phyloP scores from a whole-genome alignment of 2,113 vertebrate species.

The Helogale parvula region DNA sequence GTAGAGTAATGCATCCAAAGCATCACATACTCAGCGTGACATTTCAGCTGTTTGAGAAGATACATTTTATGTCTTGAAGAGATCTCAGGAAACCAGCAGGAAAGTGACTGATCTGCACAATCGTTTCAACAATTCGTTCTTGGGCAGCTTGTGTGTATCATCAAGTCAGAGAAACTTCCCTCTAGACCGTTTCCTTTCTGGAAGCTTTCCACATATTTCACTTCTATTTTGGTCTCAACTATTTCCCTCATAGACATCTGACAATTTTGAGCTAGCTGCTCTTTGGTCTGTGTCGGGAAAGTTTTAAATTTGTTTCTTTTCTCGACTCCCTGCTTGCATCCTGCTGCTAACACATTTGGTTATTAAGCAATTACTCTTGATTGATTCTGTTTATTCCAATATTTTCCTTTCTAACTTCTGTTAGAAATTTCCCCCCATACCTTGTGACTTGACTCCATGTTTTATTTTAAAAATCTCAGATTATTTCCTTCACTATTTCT shows the following conservation, averaged over 20 bases:
- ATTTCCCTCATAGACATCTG: neutral
- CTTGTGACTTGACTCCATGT: neutral
- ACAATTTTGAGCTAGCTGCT: neutral
- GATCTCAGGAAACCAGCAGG: neutral
- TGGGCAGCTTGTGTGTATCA: neutral
- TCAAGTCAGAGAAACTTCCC: neutral
- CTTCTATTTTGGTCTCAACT: neutral
- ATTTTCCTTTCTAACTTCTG: conserved; percentile 33
- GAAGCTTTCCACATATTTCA: neutral
- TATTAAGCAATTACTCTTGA: conserved; percentile 48
- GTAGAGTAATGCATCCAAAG: neutral
- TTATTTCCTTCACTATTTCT: neutral
- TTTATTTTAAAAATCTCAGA: conserved; percentile 32
- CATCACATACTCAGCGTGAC: neutral
- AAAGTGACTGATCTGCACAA: neutral
- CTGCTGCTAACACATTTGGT: conserved; percentile 45
- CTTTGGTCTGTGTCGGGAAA: neutral
- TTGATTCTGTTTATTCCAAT: conserved; percentile 34
- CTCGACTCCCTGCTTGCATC: neutral
- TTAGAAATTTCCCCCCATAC: neutral
- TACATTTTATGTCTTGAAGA: neutral
- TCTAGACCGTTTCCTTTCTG: neutral
- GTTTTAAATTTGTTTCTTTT: conserved; percentile 35
- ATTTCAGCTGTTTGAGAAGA: neutral
- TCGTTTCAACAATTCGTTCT: neutral